Base-by-base conservation (phyloP, 2,797 vertebrate genomes). In the Emys orbicularis region DNA sequence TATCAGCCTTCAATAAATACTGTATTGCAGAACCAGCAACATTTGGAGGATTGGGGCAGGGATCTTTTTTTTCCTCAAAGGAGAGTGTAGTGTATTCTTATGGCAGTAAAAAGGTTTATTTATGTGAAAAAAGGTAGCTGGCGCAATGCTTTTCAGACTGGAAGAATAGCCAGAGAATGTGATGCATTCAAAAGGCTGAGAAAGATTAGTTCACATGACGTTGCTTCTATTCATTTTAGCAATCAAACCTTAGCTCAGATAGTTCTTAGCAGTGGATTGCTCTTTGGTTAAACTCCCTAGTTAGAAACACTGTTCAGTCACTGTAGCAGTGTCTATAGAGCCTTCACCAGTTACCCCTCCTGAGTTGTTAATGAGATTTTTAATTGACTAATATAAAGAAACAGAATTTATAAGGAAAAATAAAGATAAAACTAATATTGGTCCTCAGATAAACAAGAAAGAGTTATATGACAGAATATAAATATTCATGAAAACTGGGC, bases 1-100 rank as follows among this genome's bases (percentile, higher is more conserved):
- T 89, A 92, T 57, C 90, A 95, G 77, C 85, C 82, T 95, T 96
- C 94, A 95, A 81, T 84, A 96, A 95, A 96, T 89, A 96, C 91
- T 83, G 53, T 77, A 6, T 49, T 94, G 37, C 84, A 94, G 84
- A 95, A 94, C 92, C 95, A 97, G 95, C 90, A 96, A 82, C 65
- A 92, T 94, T 59, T 87, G 83, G 95, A 89, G 88, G 47, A 49
- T 3, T 86, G 72, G 72, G 34, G 34, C 94, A 86, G 34, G 84
- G 93, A 44, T 96, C 80, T 96, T 95, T 95, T 84, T 80, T 90
- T 91, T 77, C 18, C 18, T 56, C 90, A 6, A 2, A 84, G 49
- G 82, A 77, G 72, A 94, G 77, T 93, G 89, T 65, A 90, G 92
- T 90, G 95, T 96, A 41, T 90, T 93, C 49, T 79, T 94, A 89